Conservation (phyloP, 2,797 vertebrate species). For the Silurus aristotelis region DNA sequence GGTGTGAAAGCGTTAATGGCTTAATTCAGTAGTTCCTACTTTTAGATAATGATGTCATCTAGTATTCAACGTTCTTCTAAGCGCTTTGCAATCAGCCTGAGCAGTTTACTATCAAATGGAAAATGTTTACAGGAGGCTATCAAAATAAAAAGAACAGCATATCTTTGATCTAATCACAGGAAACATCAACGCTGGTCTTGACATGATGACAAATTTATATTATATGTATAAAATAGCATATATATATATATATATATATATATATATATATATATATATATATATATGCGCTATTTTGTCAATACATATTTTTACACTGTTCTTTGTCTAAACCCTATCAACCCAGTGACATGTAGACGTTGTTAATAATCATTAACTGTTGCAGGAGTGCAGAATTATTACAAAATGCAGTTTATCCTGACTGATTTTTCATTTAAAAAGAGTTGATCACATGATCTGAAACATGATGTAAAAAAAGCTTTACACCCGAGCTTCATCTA, state of each 20-base stretch:
- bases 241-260: not conserved
- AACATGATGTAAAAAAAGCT: not conserved
- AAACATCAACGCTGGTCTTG: not conserved
- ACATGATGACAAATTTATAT: not conserved
- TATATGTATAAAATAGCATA: too few species aligned
- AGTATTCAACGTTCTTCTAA: not conserved
- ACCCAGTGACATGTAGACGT: too few species aligned
- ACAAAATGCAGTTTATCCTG: too few species aligned
- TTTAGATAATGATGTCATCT: constrained; percentile 21
- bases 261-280: not conserved
- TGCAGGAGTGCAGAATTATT: too few species aligned
- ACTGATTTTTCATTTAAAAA: too few species aligned
- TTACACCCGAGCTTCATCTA: not conserved
- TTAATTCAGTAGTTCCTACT: not conserved
- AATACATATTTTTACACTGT: not conserved
- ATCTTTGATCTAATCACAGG: not conserved
- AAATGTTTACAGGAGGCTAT: constrained; percentile 3
- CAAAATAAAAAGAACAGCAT: not conserved
- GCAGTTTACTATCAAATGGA: not conserved
- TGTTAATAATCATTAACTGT: too few species aligned
- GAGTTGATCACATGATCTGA: not conserved
- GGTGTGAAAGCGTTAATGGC: not conserved
- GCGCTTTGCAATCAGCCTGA: not conserved
- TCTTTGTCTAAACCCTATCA: not conserved
- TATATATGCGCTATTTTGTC: not conserved